Base-by-base conservation (phyloP, 2,113 vertebrate species). In the Neopipo cinnamomea region DNA sequence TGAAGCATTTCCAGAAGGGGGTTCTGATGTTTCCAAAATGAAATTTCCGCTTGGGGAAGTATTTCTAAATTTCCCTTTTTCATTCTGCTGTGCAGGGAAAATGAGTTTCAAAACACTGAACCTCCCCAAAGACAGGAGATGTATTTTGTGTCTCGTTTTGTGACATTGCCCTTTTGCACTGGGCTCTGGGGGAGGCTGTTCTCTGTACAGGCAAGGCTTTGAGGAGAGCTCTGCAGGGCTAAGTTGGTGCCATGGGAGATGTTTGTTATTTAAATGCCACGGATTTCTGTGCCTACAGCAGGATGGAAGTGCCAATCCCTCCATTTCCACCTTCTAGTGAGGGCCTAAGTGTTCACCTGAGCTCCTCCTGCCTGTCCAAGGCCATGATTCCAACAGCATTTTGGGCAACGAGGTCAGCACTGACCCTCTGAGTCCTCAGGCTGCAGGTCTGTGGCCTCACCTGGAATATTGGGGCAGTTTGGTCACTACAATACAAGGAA, bases 1-100 rank as follows among this genome's bases (percentile, higher is more conserved):
- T 2, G 21, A 75, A 95, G 35, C 30, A 35, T 68, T 85, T 94
- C 65, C 84, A 93, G 73, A 72, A 53, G 9, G 47, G 25, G 47
- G 18, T 88, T 91, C 53, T 88, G 88, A 88, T 10, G 3, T 52
- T 96, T 56, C 82, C 70, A 72, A 82, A 88, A 88, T 68, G 56
- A 82, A 85, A 82, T 93, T 88, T 91, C 62, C 0, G 1, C 85
- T 85, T 16, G 31, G 67, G 39, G 67, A 85, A 90, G 44, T 65
- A 47, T 68, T 91, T 90, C 78, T 89, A 15, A 37, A 47, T 78
- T 56, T 58, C 44, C 39, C 50, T 46, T 72, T 81, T 81, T 84
- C 55, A 1, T 50, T 65, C 65, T 59, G 55, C 53, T 37, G 61
- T 0, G 33, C 78, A 85, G 58, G 37, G 39, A 62, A 84, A 74